Evolutionary conservation across 2,888 invertebrate genomes (phyloP), one percentile per base, ranked within the genome.

Genomic region (Hirudinaria manillensis): DNA sequence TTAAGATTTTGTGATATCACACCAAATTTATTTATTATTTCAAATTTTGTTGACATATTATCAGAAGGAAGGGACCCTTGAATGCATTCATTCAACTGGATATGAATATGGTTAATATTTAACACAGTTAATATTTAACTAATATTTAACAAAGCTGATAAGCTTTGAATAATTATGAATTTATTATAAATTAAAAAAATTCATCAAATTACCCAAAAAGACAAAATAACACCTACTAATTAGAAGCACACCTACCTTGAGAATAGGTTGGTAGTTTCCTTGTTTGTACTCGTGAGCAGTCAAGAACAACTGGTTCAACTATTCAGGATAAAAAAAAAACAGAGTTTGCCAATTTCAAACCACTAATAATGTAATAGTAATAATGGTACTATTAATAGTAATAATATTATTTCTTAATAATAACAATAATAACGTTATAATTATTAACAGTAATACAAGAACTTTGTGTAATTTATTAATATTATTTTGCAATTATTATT

Each of bases 271-370:
- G 73, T 65, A 73, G 34, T 61, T 61, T 32, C 45, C 45, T 61
- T 72, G 67, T 66, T 73, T 72, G 85, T 93, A 91, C 77, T 81
- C 82, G 78, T 95, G 94, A 0, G 98, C 97, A 79, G 97, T 87
- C 85, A 96, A 93, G 86, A 98, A 97, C 78, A 99, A 90, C 76
- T 93, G 92, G 84, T 96, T 95, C 0, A 98, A 87, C 83, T 84
- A 81, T 1, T 80, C 80, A 16, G 56, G 27, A 61, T 71, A 36
- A 36, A 51, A 70, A 38, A 56, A 16, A 32, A 75, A 24, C 45
- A n/a, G 24, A 24, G 21, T 27, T 32, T 34, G 3, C 72, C 21
- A 36, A 34, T 6, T 19, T 24, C 16, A 27, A 65, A 36, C 7
- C 7, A 7, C n/a, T 38, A 65, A 75, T 19, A 72, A 75, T 61